Evolutionary conservation across 2,888 invertebrate genomes (phyloP), one percentile per base, ranked within the genome.

Genomic region (Dicyrtomina minuta): DNA sequence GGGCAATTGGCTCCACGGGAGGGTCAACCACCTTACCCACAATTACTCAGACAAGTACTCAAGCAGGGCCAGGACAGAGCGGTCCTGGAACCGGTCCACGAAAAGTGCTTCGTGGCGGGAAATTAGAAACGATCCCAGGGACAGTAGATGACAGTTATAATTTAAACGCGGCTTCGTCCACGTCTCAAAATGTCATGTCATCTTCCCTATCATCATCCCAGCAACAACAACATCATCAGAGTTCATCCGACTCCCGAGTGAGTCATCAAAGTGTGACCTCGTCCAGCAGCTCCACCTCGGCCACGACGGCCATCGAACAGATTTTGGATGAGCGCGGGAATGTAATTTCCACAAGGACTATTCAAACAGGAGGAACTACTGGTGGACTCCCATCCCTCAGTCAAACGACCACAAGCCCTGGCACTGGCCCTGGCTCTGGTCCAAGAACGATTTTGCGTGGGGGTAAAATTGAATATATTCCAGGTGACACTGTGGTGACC

Each of bases 81-180:
- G n/a, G n/a, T n/a, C n/a, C n/a, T 17, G n/a, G 49, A 39, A 55
- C 61, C 0, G 53, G 44, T 2, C 22, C 56, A 13, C 2, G 64
- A 46, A 72, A 62, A 56, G 60, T 77, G 68, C 53, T 77, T 17
- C 62, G 72, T 15, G 77, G 77, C 12, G 77, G 77, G 13, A 75
- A 75, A 66, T 17, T 77, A 6, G 74, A 74, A 61, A 72, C 70
- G 8, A 64, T 74, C 39, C 70, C 58, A 33, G 70, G 61, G 53
- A 67, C 60, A 24, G 33, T 8, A 5, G 33, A 5, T 5, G 33
- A 33, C 3, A 33, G 33, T 33, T 33, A n/a, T n/a, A 55, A 26
- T 55, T 55, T 15, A 26, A 10, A 26, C 10, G 27, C 20, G 4
- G 55, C 62, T 6, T 46, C 26, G 5, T 10, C 49, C 13, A 12